Evolutionary conservation across 1,140 invertebrate genomes (phyloP).

Genomic region (Anagrus nilaparvatae): DNA sequence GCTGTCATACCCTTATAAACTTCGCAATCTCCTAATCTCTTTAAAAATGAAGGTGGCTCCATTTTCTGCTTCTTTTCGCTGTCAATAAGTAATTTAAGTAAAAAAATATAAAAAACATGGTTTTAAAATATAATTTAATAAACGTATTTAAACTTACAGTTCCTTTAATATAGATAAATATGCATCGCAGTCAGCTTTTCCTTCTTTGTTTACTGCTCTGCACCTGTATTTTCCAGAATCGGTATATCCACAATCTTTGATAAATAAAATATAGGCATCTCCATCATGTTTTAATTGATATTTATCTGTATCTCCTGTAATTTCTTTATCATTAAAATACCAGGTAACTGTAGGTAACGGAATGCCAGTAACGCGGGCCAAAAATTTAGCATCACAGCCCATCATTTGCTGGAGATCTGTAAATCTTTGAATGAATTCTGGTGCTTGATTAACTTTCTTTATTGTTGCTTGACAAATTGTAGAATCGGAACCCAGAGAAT

Average conservation of each 20-base stretch:
- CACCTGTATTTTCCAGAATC: constrained; percentile 72
- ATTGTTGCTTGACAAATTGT: constrained; percentile 60
- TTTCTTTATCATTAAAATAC: constrained; percentile 65
- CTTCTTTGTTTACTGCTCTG: constrained; percentile 68
- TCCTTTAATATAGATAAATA: constrained; percentile 67
- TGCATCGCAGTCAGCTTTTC: constrained; percentile 65
- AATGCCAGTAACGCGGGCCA: constrained; percentile 71
- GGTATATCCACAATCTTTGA: constrained; percentile 53
- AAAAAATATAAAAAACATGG: constrained; percentile 1
- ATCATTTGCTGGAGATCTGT: constrained; percentile 75
- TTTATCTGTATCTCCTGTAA: constrained; percentile 54
- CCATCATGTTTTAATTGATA: constrained; percentile 71
- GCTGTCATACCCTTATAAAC: constrained; percentile 78
- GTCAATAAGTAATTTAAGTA: constrained; percentile 11
- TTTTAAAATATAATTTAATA: constrained; percentile 13
- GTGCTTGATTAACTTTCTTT: constrained; percentile 68
- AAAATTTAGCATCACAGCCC: constrained; percentile 68
- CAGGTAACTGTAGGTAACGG: constrained; percentile 80
- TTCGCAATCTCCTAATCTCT: constrained; percentile 80
- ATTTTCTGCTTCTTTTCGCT: constrained; percentile 63
- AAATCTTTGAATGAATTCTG: constrained; percentile 73
- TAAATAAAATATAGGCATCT: constrained; percentile 63
- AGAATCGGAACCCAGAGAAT: constrained; percentile 61
- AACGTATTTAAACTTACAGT: constrained; percentile 51
- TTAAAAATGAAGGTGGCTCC: constrained; percentile 78